Evolutionary conservation across 2,888 invertebrate genomes (phyloP).

Genomic region (Pseudolycoriella hygida): DNA sequence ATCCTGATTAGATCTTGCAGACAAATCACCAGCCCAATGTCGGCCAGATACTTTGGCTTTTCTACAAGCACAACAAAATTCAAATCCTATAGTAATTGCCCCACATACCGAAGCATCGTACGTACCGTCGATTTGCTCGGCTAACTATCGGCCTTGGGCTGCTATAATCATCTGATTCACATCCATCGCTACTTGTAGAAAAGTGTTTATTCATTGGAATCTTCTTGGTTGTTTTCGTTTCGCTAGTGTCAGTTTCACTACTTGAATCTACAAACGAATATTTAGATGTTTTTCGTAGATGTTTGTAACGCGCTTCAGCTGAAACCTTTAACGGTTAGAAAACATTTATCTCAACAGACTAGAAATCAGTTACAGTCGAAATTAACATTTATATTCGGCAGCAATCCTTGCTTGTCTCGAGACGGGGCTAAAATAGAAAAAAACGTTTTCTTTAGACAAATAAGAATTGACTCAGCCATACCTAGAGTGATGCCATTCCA

Average conservation of each 20-base stretch:
- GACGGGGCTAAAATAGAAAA: constrained; percentile 19
- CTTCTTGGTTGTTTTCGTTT: constrained; percentile 8
- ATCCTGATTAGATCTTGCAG: constrained; percentile 74
- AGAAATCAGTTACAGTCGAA: no score
- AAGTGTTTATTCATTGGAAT: constrained; percentile 9
- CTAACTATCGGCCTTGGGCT: constrained; percentile 12
- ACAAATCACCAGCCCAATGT: constrained; percentile 57
- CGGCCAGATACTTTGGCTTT: constrained; percentile 30
- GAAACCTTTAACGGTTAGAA: no score
- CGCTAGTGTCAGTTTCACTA: constrained; percentile 18
- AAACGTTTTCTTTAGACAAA: no score
- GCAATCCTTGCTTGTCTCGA: constrained; percentile 24
- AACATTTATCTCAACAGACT: no score
- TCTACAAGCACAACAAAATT: not conserved
- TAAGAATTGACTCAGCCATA: no score
- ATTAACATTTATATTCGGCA: constrained; percentile 21
- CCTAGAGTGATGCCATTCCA: constrained; percentile 21
- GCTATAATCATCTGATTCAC: constrained; percentile 23
- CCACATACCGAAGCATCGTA: no score
- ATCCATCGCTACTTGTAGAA: constrained; percentile 26
- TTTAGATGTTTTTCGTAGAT: not conserved
- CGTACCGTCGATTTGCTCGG: no score
- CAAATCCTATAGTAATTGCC: no score
- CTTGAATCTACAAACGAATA: constrained; percentile 19
- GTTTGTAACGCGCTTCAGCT: not conserved